phyloP scores from a whole-genome alignment of 2,113 vertebrate species.

The Dipodomys merriami region DNA sequence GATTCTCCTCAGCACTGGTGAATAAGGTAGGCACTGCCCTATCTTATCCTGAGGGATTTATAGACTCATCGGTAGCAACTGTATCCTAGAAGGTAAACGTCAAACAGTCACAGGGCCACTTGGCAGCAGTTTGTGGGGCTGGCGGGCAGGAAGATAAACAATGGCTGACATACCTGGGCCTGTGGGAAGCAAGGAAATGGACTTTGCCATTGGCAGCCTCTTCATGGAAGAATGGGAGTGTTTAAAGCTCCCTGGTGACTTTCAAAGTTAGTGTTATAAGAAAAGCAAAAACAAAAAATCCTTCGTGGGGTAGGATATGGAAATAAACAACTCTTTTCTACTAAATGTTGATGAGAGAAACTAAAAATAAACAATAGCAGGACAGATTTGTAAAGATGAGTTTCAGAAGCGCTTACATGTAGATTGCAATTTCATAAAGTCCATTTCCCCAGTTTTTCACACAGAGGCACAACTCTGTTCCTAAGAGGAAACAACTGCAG shows the following conservation, averaged over 20 bases:
- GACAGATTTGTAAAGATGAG: neutral
- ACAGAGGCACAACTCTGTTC: neutral
- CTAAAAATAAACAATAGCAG: slow-evolving; percentile 5
- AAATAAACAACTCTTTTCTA: slow-evolving; percentile 35
- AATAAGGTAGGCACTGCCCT: neutral
- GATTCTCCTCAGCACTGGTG: neutral
- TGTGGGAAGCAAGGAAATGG: slow-evolving; percentile 59
- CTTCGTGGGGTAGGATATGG: neutral
- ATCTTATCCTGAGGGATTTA: slow-evolving; percentile 18
- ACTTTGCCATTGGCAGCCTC: slow-evolving; percentile 24
- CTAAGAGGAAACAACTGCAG: neutral
- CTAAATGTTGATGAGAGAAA: slow-evolving; percentile 42
- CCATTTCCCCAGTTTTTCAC: slow-evolving; percentile 13
- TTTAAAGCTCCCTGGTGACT: slow-evolving; percentile 29
- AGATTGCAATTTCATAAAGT: slow-evolving; percentile 29
- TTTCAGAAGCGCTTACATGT: slow-evolving; percentile 59
- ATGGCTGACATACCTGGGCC: neutral
- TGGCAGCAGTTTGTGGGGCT: slow-evolving; percentile 19
- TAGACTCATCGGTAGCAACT: slow-evolving; percentile 31
- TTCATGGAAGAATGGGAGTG: slow-evolving; percentile 6
- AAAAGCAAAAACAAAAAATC: slow-evolving; percentile 1
- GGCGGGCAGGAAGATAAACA: slow-evolving; percentile 61
- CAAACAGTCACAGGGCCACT: neutral
- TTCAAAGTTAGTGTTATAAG: neutral
- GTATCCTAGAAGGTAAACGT: slow-evolving; percentile 52